Conservation (phyloP, 1,140 invertebrate species). For the Drosophila tristis region DNA sequence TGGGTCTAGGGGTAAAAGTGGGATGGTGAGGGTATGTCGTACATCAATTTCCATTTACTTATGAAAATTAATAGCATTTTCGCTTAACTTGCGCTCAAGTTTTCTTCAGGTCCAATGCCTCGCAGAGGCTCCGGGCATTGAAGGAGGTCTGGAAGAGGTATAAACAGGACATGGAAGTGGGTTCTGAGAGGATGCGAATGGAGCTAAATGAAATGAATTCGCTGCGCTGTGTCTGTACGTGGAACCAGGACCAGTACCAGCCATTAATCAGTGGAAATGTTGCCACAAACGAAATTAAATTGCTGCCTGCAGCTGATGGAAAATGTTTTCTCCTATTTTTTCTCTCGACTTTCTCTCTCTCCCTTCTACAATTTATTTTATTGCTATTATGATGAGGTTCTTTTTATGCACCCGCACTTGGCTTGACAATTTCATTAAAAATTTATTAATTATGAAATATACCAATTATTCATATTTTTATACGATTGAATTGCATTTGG, state of each 20-base stretch:
- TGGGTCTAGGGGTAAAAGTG: not conserved
- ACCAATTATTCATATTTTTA: slow-evolving; percentile 27
- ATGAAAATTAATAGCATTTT: slow-evolving; percentile 68
- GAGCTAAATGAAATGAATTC: no score
- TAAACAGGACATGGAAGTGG: slow-evolving; percentile 1
- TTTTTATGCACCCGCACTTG: slow-evolving; percentile 12
- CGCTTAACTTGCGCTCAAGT: slow-evolving; percentile 52
- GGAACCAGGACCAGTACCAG: slow-evolving; percentile 1
- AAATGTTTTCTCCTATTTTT: slow-evolving; percentile 3
- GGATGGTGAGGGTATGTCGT: slow-evolving; percentile 1
- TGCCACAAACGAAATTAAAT: slow-evolving; percentile 51
- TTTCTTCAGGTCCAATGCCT: slow-evolving; percentile 8
- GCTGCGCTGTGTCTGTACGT: slow-evolving; percentile 19
- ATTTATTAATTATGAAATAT: slow-evolving; percentile 33
- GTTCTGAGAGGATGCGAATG: not conserved
- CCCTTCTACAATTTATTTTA: slow-evolving; percentile 19
- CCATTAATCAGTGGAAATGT: slow-evolving; percentile 48
- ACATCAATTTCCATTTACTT: slow-evolving; percentile 68
- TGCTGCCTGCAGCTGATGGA: slow-evolving; percentile 46
- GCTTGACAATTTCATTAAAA: slow-evolving; percentile 54
- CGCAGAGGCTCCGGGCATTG: not conserved
- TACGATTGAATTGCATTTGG: slow-evolving; percentile 12
- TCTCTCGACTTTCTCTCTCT: not conserved
- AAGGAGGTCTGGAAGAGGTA: slow-evolving; percentile 14
- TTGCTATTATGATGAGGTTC: not conserved